Base-by-base conservation (phyloP, 2,797 vertebrate species). In the Lates japonicus region DNA sequence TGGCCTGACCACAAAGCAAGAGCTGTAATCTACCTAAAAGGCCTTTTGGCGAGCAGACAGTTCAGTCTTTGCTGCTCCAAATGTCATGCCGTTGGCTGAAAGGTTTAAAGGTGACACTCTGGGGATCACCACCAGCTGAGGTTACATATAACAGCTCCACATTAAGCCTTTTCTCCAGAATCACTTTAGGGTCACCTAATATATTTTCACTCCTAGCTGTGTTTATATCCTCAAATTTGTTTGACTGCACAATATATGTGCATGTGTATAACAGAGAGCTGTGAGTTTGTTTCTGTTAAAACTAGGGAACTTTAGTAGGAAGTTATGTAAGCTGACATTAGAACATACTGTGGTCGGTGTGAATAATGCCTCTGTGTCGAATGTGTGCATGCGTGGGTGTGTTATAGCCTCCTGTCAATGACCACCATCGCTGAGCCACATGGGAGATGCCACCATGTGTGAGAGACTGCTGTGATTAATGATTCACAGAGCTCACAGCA, bases 251-350 rank as follows among this genome's bases (percentile, higher is more conserved):
- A 33, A 22, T 37, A 49, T 13, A 63, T 13, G 52, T 11, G 25
- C 60, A 70, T 8, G 33, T 5, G 29, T 42, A 48, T 14, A 13
- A 31, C 14, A 35, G 59, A 29, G 4, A 31, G 49, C 29, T 44
- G 1, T 22, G 49, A n/a, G 41, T 54, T 71, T 49, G 22, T 72
- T 78, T 80, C 48, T 16, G 31, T 31, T 20, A 20, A 51, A 79
- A 63, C 62, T 20, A 49, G 54, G 60, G 72, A n/a, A 66, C 54
- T 70, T 35, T 48, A 39, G 42, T 1, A n/a, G 42, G 51, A 13
- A 44, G 69, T 93, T 92, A 90, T 82, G 61, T 92, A 92, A 94
- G 78, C 25, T n/a, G 5, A 69, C 35, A 54, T 84, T 78, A 72
- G 62, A 65, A 17, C 62, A 17, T 33, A 70, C 71, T 46, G 69